phyloP scores from a whole-genome alignment of 1,140 invertebrate species.

The Trichonephila inaurata region DNA sequence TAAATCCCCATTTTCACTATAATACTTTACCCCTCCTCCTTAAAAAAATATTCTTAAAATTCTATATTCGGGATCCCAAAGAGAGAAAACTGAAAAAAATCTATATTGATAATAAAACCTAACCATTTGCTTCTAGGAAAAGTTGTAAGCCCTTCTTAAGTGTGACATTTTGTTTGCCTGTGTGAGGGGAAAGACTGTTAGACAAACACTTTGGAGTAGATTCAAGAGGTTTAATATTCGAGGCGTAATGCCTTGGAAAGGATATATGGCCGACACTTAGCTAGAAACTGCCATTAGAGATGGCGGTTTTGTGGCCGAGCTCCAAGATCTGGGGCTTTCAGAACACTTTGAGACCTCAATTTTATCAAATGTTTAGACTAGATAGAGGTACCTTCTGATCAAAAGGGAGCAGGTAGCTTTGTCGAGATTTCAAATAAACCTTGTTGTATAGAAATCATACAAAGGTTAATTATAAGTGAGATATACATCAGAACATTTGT shows the following conservation, averaged over 20 bases:
- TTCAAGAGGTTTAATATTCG: constrained; percentile 19
- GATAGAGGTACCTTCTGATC: background rate
- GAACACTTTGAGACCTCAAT: background rate
- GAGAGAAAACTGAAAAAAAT: no score
- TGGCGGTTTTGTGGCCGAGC: background rate
- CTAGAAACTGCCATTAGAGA: background rate
- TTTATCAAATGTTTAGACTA: background rate
- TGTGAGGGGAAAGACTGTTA: background rate
- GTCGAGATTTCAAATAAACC: no score
- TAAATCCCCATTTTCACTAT: no score
- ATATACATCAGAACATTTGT: no score
- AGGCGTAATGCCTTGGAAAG: background rate
- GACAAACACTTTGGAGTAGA: background rate
- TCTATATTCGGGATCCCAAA: no score
- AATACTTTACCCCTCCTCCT: no score
- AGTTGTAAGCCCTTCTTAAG: background rate
- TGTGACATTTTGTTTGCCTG: background rate
- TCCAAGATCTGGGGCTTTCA: background rate
- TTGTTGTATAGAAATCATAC: background rate
- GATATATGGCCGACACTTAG: background rate
- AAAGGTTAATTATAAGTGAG: no score
- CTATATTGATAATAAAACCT: background rate
- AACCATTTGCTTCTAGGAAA: background rate
- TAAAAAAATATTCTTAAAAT: no score
- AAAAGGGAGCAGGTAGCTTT: background rate